Evolutionary conservation across 53 echinoderm and acorn worm species (phyloP).

Genomic region (Temnopleurus reevesii): DNA sequence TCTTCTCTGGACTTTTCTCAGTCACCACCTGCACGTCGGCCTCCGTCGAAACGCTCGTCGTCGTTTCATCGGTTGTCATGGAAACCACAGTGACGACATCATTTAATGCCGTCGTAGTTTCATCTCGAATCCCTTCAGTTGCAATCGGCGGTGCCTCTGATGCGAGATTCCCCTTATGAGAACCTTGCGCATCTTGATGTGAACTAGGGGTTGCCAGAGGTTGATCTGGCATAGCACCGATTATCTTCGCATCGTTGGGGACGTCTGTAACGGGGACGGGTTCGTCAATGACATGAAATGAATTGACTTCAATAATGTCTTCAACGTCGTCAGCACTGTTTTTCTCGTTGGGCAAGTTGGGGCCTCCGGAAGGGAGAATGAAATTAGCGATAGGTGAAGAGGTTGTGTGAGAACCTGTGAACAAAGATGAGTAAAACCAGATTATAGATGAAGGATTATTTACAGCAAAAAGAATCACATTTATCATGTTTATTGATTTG

Average conservation of each 20-base stretch:
- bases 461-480: too few species aligned
- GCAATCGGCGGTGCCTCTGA: neutral
- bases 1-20: neutral
- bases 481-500: too few species aligned
- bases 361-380: neutral
- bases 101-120: neutral
- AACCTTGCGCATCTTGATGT: neutral
- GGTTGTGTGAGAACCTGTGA: neutral
- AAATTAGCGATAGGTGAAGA: neutral
- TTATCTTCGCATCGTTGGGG: neutral
- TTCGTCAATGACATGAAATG: neutral
- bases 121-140: neutral
- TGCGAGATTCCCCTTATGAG: neutral
- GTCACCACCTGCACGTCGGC: neutral
- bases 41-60: neutral
- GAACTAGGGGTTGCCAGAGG: neutral
- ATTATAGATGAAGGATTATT: too few species aligned
- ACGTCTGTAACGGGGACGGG: neutral
- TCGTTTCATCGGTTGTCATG: conserved; percentile 19
- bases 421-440: too few species aligned
- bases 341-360: too few species aligned
- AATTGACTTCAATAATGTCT: neutral
- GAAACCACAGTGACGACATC: neutral
- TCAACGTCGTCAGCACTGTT: neutral
- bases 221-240: conserved; percentile 13